phyloP scores from a whole-genome alignment of 2,797 vertebrate genomes.

The Pseudotriccus pelzelni region DNA sequence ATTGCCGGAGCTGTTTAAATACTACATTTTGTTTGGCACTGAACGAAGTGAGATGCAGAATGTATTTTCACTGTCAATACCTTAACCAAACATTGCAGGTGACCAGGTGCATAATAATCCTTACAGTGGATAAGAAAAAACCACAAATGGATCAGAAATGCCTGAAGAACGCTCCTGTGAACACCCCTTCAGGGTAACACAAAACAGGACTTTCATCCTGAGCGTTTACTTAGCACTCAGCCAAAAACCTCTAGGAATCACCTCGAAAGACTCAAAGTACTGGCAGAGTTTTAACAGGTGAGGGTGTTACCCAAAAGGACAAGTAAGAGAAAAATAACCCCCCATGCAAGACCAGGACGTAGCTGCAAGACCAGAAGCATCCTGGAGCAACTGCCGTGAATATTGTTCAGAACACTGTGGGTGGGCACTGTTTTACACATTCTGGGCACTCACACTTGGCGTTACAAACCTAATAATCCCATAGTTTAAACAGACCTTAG shows the following conservation, averaged over 20 bases:
- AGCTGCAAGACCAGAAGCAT: background rate
- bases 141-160: background rate
- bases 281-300: background rate
- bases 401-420: background rate
- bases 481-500: conserved; percentile 9
- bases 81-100: background rate
- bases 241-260: background rate
- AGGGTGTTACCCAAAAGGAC: background rate
- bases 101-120: background rate
- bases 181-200: background rate
- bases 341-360: background rate
- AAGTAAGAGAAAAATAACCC: background rate
- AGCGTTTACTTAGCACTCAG: background rate
- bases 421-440: conserved; percentile 23
- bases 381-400: background rate
- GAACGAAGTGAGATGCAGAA: background rate
- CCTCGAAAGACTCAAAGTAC: background rate
- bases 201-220: background rate
- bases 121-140: background rate
- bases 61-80: background rate
- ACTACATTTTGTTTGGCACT: background rate
- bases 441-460: background rate
- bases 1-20: background rate
- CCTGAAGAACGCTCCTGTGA: background rate
- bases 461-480: conserved; percentile 37